Conservation (phyloP, 2,113 vertebrate species). For the Austrofundulus limnaeus region DNA sequence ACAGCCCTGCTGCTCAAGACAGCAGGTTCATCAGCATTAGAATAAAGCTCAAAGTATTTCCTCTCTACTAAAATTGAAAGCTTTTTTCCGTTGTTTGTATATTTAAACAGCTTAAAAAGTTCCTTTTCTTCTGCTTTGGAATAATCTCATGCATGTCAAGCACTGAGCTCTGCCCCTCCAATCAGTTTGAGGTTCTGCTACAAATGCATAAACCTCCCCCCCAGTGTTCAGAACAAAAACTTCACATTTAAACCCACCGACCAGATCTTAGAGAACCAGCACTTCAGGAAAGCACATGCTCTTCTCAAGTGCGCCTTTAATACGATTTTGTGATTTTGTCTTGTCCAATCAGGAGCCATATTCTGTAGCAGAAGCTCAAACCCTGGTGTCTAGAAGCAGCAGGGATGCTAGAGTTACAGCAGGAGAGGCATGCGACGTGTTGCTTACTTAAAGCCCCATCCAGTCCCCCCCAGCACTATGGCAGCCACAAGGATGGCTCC, state of each 20-base stretch:
- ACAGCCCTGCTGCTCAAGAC: conserved; percentile 75
- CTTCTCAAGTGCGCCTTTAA: not conserved
- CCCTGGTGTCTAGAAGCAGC: conserved; percentile 89
- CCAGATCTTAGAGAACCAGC: not conserved
- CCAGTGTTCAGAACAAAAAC: conserved; percentile 8
- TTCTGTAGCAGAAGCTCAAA: conserved; percentile 96
- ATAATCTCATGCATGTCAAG: conserved; percentile 88
- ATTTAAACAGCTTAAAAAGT: conserved; percentile 15
- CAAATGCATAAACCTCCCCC: conserved; percentile 74
- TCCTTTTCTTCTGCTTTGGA: conserved; percentile 13
- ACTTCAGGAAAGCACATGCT: conserved; percentile 9
- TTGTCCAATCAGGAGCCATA: conserved; percentile 31
- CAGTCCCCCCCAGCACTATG: conserved; percentile 99
- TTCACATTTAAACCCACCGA: conserved; percentile 1
- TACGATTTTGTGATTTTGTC: not conserved
- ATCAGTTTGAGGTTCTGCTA: conserved; percentile 96
- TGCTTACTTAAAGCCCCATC: conserved; percentile 99
- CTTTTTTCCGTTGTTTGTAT: no score
- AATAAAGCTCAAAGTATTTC: conserved; percentile 16
- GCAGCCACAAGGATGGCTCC: conserved; percentile 99
- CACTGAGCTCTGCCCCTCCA: conserved; percentile 91
- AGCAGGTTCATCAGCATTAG: conserved; percentile 58
- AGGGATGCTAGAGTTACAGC: conserved; percentile 88
- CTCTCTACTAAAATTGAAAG: not conserved
- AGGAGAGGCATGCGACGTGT: conserved; percentile 92